Percentiles rank a stretch among this genome's conserved stretches.
Evolutionary conservation across 1,140 invertebrate genomes (phyloP).

Genomic region (Bombus impatiens): DNA sequence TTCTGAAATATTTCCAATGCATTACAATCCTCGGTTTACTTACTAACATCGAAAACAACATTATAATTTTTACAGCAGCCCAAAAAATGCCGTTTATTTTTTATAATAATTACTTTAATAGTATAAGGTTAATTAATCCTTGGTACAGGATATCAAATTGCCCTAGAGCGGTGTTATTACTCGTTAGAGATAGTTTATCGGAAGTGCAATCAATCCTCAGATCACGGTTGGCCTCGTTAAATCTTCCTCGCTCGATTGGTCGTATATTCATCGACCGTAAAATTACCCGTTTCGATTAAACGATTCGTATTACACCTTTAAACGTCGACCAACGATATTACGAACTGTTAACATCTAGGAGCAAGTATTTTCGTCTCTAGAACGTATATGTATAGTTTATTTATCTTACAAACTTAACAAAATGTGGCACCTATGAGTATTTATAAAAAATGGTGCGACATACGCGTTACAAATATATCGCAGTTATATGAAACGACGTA

Average conservation of each 20-base stretch:
- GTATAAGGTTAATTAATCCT: not conserved
- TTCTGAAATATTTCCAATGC: too few relatives aligned
- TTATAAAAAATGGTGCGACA: too few relatives aligned
- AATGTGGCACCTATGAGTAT: too few relatives aligned
- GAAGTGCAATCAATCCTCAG: constrained; percentile 22
- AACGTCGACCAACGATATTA: not conserved
- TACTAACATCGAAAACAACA: too few relatives aligned
- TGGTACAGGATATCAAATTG: not conserved
- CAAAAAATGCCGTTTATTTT: too few relatives aligned
- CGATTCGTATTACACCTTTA: not conserved
- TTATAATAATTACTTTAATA: not conserved
- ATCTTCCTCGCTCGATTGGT: not conserved
- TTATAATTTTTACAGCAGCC: too few relatives aligned
- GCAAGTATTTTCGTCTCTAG: too few relatives aligned
- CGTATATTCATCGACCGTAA: not conserved
- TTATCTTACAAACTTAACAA: too few relatives aligned
- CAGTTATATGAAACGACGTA: too few relatives aligned
- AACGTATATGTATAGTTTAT: too few relatives aligned
- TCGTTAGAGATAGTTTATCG: not conserved
- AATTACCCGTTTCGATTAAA: not conserved
- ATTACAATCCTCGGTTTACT: too few relatives aligned
- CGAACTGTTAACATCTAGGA: not conserved
- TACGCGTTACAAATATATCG: too few relatives aligned
- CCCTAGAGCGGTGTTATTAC: not conserved
- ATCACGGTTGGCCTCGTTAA: not conserved